Evolutionary conservation across 1,140 invertebrate genomes (phyloP).

Genomic region (Aphaenogaster floridana): DNA sequence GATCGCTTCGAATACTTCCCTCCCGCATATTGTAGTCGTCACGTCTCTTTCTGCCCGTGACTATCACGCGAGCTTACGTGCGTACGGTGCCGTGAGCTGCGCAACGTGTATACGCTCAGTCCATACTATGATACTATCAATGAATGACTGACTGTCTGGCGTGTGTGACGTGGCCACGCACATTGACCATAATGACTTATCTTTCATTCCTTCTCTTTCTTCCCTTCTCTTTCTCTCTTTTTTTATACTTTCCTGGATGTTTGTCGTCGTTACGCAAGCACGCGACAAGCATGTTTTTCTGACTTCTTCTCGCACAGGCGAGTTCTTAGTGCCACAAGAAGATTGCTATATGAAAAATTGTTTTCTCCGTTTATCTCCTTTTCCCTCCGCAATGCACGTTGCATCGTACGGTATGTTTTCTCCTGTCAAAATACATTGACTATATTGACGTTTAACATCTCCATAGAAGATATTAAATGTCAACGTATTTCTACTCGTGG

Average conservation of each 20-base stretch:
- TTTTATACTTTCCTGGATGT: conserved; percentile 25
- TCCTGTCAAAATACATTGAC: neutral
- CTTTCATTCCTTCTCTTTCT: conserved; percentile 46
- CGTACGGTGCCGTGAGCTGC: conserved; percentile 68
- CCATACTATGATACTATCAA: conserved; percentile 81
- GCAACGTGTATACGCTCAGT: conserved; percentile 68
- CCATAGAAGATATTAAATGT: neutral
- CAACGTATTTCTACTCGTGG: neutral
- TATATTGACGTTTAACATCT: neutral
- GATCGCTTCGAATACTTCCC: neutral
- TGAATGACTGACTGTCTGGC: conserved; percentile 81
- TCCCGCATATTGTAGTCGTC: conserved; percentile 45
- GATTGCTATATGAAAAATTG: conserved; percentile 14
- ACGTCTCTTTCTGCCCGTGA: conserved; percentile 61
- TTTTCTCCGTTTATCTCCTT: conserved; percentile 35
- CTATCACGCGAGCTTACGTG: conserved; percentile 76
- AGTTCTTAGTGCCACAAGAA: neutral
- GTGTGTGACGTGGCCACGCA: conserved; percentile 70
- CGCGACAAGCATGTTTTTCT: conserved; percentile 37
- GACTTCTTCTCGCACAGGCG: neutral
- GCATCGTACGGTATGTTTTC: neutral
- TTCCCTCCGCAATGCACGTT: neutral
- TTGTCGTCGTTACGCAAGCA: conserved; percentile 48
- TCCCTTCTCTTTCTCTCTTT: neutral
- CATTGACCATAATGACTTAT: conserved; percentile 76